These are phyloP conservation scores for Drosophila pectinifera DNA, from an alignment of 1,140 invertebrate genomes.

Conservation along the genomic window DNA sequence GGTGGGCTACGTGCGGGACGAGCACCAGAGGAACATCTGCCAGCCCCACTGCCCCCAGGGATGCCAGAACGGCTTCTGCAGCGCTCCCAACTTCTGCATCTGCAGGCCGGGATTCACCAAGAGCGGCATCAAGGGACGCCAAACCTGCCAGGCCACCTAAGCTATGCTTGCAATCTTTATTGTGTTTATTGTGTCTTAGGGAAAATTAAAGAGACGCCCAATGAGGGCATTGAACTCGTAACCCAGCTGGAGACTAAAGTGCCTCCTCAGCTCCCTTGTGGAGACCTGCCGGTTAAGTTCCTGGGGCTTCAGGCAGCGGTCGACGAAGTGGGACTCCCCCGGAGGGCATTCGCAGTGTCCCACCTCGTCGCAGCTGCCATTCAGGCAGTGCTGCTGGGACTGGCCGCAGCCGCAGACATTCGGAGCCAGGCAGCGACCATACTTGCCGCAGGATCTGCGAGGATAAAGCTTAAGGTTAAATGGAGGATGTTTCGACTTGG, in stretches of 20 bases:
- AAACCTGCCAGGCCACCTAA: slow-evolving; percentile 86
- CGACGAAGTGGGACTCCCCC: slow-evolving; percentile 62
- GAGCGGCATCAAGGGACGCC: slow-evolving; percentile 88
- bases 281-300: slow-evolving; percentile 29
- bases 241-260: slow-evolving; percentile 48
- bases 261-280: slow-evolving; percentile 22
- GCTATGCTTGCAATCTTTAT: slow-evolving; percentile 3
- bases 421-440: slow-evolving; percentile 68
- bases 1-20: slow-evolving; percentile 85
- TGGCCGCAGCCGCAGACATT: slow-evolving; percentile 69
- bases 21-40: slow-evolving; percentile 85
- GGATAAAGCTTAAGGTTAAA: background rate
- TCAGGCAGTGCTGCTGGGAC: slow-evolving; percentile 49
- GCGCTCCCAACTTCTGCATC: slow-evolving; percentile 86
- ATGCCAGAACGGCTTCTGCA: slow-evolving; percentile 88
- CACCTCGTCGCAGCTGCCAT: slow-evolving; percentile 51
- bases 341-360: slow-evolving; percentile 61
- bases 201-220: slow-evolving; percentile 64
- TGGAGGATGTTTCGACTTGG: background rate
- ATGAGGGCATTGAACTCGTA: slow-evolving; percentile 74
- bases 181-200: slow-evolving; percentile 15
- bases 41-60: slow-evolving; percentile 87
- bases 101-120: slow-evolving; percentile 88
- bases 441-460: slow-evolving; percentile 62
- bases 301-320: slow-evolving; percentile 49